Base-by-base conservation (phyloP, 1,140 invertebrate genomes). In the Drosophila grimshawi region DNA sequence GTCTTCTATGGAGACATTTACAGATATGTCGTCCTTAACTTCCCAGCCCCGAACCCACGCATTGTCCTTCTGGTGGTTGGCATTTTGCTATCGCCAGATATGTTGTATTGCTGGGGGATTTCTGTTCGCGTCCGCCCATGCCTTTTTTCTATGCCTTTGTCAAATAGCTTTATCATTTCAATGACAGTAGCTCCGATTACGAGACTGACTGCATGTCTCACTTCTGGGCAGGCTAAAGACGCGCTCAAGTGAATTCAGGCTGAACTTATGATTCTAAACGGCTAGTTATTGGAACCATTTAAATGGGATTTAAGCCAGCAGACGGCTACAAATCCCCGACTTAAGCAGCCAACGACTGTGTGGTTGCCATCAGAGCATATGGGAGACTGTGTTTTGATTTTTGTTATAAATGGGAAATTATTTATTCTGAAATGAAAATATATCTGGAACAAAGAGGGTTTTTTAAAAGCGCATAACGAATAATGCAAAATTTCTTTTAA, bases 261-360 rank as follows among this genome's bases (percentile, higher is more conserved):
- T 86, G 73, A 74, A 65, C 76, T 73, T 79, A 86, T 82, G 79
- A 79, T 77, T 64, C 79, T 67, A 74, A 81, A 68, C 75, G 76
- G 67, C 66, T 78, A 70, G 67, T 88, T 88, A 82, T 88, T 86
- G 82, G 82, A 86, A 88, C 60, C 71, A 88, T 82, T 86, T 79
- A 69, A 86, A 76, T 65, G 52, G 49, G 71, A 63, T 43, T 55
- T 53, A 69, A 76, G 55, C 59, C 69, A 46, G 68, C 63, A 63
- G 45, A 71, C 35, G 71, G 64, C 51, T 56, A 69, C 64, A 55
- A 86, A 86, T 73, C 57, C 49, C 37, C 37, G 53, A 64, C 60
- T 67, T 63, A 56, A 51, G 43, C 46, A 45, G 60, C 49, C 46
- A 60, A 33, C 45, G 43, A 27, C 43, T 57, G 39, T 45, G 51